A percentile compares a stretch with the other conserved stretches of the same genome.
phyloP scores from a whole-genome alignment of 2,113 vertebrate species.

The Tyto alba region DNA sequence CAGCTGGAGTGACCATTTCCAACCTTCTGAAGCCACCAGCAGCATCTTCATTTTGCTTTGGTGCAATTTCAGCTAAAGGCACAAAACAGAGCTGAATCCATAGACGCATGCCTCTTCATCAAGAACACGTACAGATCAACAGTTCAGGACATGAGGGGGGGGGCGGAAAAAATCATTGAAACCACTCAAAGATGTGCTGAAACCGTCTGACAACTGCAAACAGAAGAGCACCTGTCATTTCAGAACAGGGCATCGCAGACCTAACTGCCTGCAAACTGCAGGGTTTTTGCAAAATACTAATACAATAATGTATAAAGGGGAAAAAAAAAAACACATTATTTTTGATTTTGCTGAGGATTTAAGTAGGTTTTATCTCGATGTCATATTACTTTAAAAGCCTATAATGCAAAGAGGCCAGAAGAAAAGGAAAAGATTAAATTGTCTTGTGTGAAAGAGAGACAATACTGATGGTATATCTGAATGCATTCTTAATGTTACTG shows the following conservation, averaged over 20 bases:
- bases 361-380: not conserved
- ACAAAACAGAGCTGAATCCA: not conserved
- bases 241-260: not conserved
- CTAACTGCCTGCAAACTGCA: not conserved
- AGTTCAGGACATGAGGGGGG: not conserved
- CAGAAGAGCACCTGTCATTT: not conserved
- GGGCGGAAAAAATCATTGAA: accelerated
- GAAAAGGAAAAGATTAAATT: not conserved
- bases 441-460: not conserved
- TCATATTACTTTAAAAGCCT: not conserved
- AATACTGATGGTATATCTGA: not conserved
- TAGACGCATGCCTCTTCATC: not conserved
- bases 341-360: not conserved
- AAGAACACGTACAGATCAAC: accelerated
- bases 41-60: not conserved
- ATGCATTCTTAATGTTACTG: not conserved
- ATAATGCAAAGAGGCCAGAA: not conserved
- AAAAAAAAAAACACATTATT: accelerated
- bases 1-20: accelerated
- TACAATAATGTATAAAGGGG: not conserved
- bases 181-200: not conserved
- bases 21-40: not conserved
- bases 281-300: not conserved
- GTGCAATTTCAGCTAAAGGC: not conserved
- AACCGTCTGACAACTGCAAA: not conserved